These are phyloP conservation scores for Sebastes schlegelii DNA, from an alignment of 2,113 vertebrate genomes.

Conservation along the genomic window DNA sequence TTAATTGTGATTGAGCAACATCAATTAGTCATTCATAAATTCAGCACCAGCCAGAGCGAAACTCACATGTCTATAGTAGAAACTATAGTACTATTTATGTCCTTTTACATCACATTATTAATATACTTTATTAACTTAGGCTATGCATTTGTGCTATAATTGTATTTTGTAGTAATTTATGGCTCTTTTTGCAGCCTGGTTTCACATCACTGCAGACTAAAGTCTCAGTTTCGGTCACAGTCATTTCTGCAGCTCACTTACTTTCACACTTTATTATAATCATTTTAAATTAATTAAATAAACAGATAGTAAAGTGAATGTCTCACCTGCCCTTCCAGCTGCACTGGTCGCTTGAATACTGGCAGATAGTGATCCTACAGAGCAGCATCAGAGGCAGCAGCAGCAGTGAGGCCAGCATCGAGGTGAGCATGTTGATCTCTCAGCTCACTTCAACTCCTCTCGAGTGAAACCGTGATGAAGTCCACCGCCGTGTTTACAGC, in stretches of 20 bases:
- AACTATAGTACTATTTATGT: not conserved
- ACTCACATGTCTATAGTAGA: not conserved
- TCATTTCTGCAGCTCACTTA: not conserved
- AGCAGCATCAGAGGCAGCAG: slow-evolving; percentile 83
- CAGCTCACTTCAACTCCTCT: slow-evolving; percentile 70
- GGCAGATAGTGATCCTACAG: slow-evolving; percentile 84
- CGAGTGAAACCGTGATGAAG: slow-evolving; percentile 61
- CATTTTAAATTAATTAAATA: not conserved
- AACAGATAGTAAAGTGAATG: fast-evolving
- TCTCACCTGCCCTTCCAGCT: slow-evolving; percentile 97
- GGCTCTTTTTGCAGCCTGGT: not conserved
- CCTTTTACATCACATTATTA: too few species aligned
- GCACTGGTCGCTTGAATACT: slow-evolving; percentile 97
- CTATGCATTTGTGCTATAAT: too few species aligned
- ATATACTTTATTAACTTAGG: fast-evolving
- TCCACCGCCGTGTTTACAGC: slow-evolving; percentile 65
- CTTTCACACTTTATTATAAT: not conserved
- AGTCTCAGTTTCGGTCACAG: slow-evolving; percentile 35
- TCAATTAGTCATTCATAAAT: slow-evolving; percentile 31
- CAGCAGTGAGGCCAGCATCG: slow-evolving; percentile 77
- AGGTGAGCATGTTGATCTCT: slow-evolving; percentile 82
- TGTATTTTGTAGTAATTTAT: not conserved
- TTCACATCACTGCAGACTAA: not conserved
- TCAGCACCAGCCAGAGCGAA: not conserved
- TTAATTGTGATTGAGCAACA: not conserved